A percentile compares a stretch with the other conserved stretches of the same genome.
phyloP scores from a whole-genome alignment of 2,888 invertebrate species.

The Muscina levida region DNA sequence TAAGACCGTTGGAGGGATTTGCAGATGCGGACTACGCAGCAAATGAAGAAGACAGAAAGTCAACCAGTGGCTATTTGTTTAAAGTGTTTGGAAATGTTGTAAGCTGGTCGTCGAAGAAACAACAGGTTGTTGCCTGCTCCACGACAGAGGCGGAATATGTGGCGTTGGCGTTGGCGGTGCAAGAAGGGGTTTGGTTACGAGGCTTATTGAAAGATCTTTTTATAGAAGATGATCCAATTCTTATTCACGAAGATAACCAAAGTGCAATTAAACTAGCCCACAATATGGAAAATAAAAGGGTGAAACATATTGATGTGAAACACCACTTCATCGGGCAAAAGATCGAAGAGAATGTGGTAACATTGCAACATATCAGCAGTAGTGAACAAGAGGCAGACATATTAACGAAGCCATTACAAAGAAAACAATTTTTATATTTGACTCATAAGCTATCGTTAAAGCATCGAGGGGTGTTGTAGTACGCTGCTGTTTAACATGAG shows the following conservation, averaged over 20 bases:
- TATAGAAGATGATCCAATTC: not conserved
- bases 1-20: slow-evolving; percentile 20
- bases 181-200: slow-evolving; percentile 55
- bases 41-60: slow-evolving; percentile 50
- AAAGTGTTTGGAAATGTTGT: slow-evolving; percentile 48
- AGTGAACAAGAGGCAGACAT: not conserved
- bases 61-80: slow-evolving; percentile 54
- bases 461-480: too few relatives aligned
- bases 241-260: slow-evolving; percentile 50
- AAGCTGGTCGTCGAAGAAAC: slow-evolving; percentile 54
- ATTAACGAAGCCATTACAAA: too few relatives aligned
- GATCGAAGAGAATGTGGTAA: not conserved
- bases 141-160: slow-evolving; percentile 64
- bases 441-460: too few relatives aligned
- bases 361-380: not conserved
- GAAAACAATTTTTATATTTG: too few relatives aligned
- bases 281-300: slow-evolving; percentile 44
- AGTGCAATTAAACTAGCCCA: slow-evolving; percentile 46
- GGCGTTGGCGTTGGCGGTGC: slow-evolving; percentile 46
- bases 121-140: slow-evolving; percentile 58
- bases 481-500: too few relatives aligned
- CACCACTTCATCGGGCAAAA: slow-evolving; percentile 45
- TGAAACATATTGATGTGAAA: slow-evolving; percentile 49
- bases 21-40: slow-evolving; percentile 57
- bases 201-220: slow-evolving; percentile 13